A percentile compares a stretch with the other conserved stretches of the same genome.
phyloP scores from a whole-genome alignment of 2,888 invertebrate species.

The Ptychoptera albimana region DNA sequence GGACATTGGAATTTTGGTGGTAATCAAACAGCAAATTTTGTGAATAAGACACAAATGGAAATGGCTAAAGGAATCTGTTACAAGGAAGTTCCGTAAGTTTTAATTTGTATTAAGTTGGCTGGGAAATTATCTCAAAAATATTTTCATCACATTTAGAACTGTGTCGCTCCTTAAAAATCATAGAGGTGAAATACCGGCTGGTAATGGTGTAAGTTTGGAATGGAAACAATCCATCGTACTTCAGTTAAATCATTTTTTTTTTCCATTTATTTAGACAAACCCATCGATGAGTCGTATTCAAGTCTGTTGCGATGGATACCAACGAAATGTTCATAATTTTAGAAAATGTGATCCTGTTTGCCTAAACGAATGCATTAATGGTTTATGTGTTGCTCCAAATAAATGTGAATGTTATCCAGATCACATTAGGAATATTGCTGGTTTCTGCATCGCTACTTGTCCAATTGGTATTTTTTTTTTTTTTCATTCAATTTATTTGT shows the following conservation, averaged over 20 bases:
- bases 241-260: neutral
- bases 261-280: conserved; percentile 31
- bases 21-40: too few relatives aligned
- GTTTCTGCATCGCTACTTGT: conserved; percentile 46
- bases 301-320: conserved; percentile 57
- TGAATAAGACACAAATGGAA: conserved; percentile 19
- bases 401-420: conserved; percentile 30
- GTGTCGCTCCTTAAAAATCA: conserved; percentile 18
- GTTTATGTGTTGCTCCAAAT: conserved; percentile 28
- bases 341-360: conserved; percentile 34
- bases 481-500: neutral
- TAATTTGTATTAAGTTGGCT: too few relatives aligned
- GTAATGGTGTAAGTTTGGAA: conserved; percentile 8
- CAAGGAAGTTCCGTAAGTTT: conserved; percentile 30
- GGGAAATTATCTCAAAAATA: neutral
- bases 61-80: conserved; percentile 26
- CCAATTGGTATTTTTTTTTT: conserved; percentile 42
- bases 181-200: conserved; percentile 13
- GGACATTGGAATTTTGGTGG: too few relatives aligned
- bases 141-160: conserved; percentile 17
- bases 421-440: conserved; percentile 36
- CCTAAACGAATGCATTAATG: conserved; percentile 32
- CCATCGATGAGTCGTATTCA: conserved; percentile 46
- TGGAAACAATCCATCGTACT: neutral
- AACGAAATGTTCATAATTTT: conserved; percentile 38